A percentile compares a stretch with the other conserved stretches of the same genome.
phyloP scores from a whole-genome alignment of 1,140 invertebrate species.

The Hyles euphorbiae region DNA sequence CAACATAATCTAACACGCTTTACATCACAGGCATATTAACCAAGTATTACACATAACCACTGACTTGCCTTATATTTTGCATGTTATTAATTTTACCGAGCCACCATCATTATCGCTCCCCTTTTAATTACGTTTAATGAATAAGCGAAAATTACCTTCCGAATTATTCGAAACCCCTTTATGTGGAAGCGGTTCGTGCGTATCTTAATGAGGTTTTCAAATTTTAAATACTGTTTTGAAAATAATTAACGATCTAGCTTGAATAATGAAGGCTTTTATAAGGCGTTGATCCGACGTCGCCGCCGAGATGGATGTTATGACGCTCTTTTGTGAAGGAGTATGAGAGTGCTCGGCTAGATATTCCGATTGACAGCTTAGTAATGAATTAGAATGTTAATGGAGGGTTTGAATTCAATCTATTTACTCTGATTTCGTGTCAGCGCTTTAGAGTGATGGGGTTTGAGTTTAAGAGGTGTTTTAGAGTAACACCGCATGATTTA shows the following conservation, averaged over 20 bases:
- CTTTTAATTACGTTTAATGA: conserved; percentile 48
- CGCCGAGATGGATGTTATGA: conserved; percentile 3
- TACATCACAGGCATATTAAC: conserved; percentile 12
- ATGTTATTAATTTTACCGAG: conserved; percentile 34
- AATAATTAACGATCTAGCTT: conserved; percentile 49
- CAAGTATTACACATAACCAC: conserved; percentile 19
- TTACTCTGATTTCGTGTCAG: too few relatives aligned
- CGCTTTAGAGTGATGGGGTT: too few relatives aligned
- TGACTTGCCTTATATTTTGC: conserved; percentile 27
- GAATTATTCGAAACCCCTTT: conserved; percentile 40
- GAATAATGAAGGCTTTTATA: conserved; percentile 18
- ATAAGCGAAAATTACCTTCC: conserved; percentile 48
- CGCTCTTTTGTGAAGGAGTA: background rate
- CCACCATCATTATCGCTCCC: conserved; percentile 31
- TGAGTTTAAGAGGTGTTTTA: too few relatives aligned
- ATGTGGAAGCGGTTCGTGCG: conserved; percentile 23
- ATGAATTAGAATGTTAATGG: conserved; percentile 11
- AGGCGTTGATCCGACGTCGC: conserved; percentile 7
- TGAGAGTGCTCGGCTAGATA: conserved; percentile 7
- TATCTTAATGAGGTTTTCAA: conserved; percentile 59
- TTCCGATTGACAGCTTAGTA: conserved; percentile 13
- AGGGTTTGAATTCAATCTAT: conserved; percentile 3
- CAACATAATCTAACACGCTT: conserved; percentile 3
- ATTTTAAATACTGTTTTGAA: conserved; percentile 54
- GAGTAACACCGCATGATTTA: too few relatives aligned